Percentiles rank a stretch among this genome's conserved stretches.
phyloP scores from a whole-genome alignment of 1,140 invertebrate species.

The Brevipalpus yothersi region DNA sequence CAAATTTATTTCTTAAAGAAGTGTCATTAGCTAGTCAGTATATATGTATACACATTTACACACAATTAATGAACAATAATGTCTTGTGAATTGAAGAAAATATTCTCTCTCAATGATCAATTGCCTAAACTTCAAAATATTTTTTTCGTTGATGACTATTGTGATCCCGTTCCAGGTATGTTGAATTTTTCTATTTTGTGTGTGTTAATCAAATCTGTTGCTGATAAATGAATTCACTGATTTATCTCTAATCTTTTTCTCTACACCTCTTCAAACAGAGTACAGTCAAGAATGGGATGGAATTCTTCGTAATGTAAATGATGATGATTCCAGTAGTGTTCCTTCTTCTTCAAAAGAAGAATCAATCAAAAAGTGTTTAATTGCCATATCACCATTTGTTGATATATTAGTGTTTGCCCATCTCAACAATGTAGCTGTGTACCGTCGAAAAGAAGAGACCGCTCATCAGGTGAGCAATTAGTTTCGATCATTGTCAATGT shows the following conservation, averaged over 20 bases:
- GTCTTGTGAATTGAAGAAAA: not conserved
- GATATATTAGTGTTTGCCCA: constrained; percentile 39
- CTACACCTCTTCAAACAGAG: not conserved
- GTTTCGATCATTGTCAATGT: constrained; percentile 4
- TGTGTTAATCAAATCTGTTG: not conserved
- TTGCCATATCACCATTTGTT: constrained; percentile 43
- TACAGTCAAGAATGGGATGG: constrained; percentile 10
- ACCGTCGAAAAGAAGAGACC: not conserved
- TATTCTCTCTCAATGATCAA: not conserved
- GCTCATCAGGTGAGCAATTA: not conserved
- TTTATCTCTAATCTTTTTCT: not conserved
- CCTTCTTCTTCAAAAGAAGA: constrained; percentile 12
- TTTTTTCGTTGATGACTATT: not conserved
- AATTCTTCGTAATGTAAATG: constrained; percentile 8
- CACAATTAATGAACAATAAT: not conserved
- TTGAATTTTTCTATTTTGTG: not conserved
- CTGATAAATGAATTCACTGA: not conserved
- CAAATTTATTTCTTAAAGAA: not conserved
- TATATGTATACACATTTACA: not conserved
- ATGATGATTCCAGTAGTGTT: constrained; percentile 3
- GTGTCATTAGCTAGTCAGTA: not conserved
- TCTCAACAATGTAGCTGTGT: not conserved
- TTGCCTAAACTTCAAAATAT: not conserved
- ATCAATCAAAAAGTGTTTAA: constrained; percentile 32
- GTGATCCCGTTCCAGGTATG: not conserved